phyloP scores from a whole-genome alignment of 1,140 invertebrate species.

The Popillia japonica region DNA sequence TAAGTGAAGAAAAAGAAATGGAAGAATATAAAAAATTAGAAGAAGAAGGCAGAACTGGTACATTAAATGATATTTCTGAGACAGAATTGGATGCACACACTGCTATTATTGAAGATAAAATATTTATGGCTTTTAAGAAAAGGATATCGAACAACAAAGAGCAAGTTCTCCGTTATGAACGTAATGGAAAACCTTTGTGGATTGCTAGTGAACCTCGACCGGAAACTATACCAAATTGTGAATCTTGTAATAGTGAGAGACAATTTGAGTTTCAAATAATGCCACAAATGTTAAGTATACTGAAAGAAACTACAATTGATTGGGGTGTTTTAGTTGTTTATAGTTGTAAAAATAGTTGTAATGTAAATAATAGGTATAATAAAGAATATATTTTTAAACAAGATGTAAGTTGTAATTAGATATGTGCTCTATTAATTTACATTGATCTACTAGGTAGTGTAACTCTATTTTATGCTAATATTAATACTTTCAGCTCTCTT shows the following conservation, averaged over 20 bases:
- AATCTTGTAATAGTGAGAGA: conserved; percentile 75
- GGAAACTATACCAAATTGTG: conserved; percentile 75
- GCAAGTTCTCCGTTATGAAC: conserved; percentile 85
- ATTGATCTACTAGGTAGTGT: no score
- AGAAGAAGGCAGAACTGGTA: conserved; percentile 70
- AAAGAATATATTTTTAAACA: conserved; percentile 90
- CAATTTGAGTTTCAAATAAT: conserved; percentile 95
- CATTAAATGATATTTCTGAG: conserved; percentile 68
- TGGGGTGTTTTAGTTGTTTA: conserved; percentile 90
- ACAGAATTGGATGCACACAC: conserved; percentile 70
- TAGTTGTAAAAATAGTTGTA: conserved; percentile 84
- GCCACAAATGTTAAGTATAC: conserved; percentile 86
- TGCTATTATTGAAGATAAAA: conserved; percentile 73
- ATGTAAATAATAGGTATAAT: conserved; percentile 68
- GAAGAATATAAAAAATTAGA: conserved; percentile 72
- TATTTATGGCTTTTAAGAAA: conserved; percentile 74
- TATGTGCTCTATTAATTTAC: conserved; percentile 11
- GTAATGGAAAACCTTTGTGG: conserved; percentile 80
- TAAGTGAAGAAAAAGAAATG: conserved; percentile 60
- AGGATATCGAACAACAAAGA: conserved; percentile 69
- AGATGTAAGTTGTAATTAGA: conserved; percentile 63
- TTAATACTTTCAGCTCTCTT: no score
- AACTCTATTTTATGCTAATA: no score
- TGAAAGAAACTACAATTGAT: conserved; percentile 78
- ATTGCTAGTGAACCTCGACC: conserved; percentile 70